Evolutionary conservation across 2,797 vertebrate species (phyloP).

Genomic region (Melanotaenia boesemani): DNA sequence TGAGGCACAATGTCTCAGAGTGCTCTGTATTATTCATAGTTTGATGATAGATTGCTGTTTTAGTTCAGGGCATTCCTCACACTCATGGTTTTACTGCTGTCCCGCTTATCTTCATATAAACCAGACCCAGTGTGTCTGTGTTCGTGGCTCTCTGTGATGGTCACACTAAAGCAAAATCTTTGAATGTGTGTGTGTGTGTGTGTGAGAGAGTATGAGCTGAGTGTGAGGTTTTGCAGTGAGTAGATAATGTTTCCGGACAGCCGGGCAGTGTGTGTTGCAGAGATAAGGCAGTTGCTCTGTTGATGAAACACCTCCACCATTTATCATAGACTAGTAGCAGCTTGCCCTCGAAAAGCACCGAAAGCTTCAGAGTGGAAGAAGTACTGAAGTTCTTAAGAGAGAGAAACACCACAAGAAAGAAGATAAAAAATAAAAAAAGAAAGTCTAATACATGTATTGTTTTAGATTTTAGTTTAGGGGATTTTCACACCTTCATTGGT

Average conservation of each 20-base stretch:
- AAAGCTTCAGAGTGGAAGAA: conserved; percentile 12
- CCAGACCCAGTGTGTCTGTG: conserved; percentile 10
- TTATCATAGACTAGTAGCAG: conserved; percentile 60
- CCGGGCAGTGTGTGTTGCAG: conserved; percentile 64
- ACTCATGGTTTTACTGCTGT: conserved; percentile 8
- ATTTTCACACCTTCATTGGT: not conserved
- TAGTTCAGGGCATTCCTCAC: conserved; percentile 3
- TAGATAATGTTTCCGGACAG: conserved; percentile 56
- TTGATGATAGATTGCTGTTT: conserved; percentile 28
- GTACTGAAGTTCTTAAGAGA: conserved; percentile 8
- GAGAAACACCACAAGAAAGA: not conserved
- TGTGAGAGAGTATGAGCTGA: conserved; percentile 17
- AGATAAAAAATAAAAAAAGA: not conserved
- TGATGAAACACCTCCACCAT: conserved; percentile 55
- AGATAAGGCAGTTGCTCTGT: conserved; percentile 74
- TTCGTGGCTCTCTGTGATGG: conserved; percentile 18
- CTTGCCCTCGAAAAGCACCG: conserved; percentile 34
- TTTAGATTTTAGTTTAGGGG: not conserved
- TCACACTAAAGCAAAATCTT: not conserved
- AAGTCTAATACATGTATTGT: not conserved
- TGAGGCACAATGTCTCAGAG: conserved; percentile 5
- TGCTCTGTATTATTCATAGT: conserved; percentile 43
- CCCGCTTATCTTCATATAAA: conserved; percentile 44
- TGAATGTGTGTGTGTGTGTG: conserved; percentile 3
- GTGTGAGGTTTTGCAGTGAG: conserved; percentile 26